Evolutionary conservation across 2,888 invertebrate species (phyloP).

Genomic region (Diaprepes abbreviatus): DNA sequence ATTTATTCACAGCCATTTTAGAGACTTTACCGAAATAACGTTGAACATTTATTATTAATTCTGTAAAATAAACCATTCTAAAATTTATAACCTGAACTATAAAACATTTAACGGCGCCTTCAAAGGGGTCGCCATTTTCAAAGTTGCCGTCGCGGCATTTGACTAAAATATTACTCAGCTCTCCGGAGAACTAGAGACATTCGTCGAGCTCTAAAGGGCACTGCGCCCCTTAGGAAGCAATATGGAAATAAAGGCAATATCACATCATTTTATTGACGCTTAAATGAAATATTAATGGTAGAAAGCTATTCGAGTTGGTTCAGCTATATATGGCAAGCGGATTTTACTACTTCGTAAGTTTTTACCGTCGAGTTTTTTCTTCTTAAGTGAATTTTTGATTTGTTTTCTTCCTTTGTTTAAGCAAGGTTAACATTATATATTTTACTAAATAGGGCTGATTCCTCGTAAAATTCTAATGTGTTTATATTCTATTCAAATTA

Average conservation of each 20-base stretch:
- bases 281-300: conserved; percentile 22
- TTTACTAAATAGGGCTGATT: no score
- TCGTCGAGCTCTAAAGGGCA: conserved; percentile 36
- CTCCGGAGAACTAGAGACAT: conserved; percentile 33
- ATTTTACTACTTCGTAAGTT: conserved; percentile 9
- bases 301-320: conserved; percentile 1
- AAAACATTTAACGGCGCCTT: not conserved
- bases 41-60: no score
- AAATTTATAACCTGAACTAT: conserved; percentile 9
- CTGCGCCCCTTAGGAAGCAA: conserved; percentile 17
- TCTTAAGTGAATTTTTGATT: conserved; percentile 1
- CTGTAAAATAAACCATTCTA: not conserved
- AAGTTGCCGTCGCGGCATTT: conserved; percentile 33
- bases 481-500: no score
- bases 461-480: no score
- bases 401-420: conserved; percentile 1
- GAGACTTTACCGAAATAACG: no score
- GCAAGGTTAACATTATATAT: no score
- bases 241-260: conserved; percentile 27
- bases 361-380: conserved; percentile 8
- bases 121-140: conserved; percentile 31
- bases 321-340: not conserved
- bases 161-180: conserved; percentile 31
- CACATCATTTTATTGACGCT: conserved; percentile 17
- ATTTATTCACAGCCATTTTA: no score